Evolutionary conservation across 2,113 vertebrate genomes (phyloP).

Genomic region (Urocynchramus pylzowi): DNA sequence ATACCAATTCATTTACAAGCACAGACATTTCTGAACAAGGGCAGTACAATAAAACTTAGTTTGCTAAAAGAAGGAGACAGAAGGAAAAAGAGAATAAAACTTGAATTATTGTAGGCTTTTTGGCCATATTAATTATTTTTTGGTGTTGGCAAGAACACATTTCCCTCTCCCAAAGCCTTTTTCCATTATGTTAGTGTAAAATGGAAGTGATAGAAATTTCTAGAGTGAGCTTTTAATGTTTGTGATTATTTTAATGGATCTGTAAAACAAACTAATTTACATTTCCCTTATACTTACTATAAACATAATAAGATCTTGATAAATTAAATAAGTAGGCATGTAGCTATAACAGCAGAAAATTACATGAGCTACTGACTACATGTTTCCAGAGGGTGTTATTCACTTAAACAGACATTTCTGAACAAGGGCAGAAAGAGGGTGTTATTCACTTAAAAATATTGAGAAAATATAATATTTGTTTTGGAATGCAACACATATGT

Average conservation of each 20-base stretch:
- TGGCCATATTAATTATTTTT: not conserved
- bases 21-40: not conserved
- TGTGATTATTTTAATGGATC: not conserved
- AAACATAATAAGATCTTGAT: not conserved
- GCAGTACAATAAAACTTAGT: not conserved
- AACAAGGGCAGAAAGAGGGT: no score
- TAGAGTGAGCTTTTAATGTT: not conserved
- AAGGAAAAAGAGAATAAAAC: not conserved
- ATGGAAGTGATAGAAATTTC: not conserved
- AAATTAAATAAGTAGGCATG: not conserved
- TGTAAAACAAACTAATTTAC: not conserved
- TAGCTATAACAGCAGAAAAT: not conserved
- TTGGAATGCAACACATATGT: not conserved
- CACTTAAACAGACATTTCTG: no score
- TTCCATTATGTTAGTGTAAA: not conserved
- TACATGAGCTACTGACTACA: not conserved
- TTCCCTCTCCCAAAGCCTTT: not conserved
- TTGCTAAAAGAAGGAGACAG: not conserved
- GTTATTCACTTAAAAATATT: not conserved
- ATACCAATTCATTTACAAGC: not conserved
- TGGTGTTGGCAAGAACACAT: not conserved
- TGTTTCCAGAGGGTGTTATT: not conserved
- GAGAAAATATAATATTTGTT: not conserved
- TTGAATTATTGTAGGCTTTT: not conserved
- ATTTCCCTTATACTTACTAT: not conserved